Evolutionary conservation across 2,113 vertebrate genomes (phyloP), one percentile per base, ranked within the genome.

Genomic region (Tichodroma muraria): DNA sequence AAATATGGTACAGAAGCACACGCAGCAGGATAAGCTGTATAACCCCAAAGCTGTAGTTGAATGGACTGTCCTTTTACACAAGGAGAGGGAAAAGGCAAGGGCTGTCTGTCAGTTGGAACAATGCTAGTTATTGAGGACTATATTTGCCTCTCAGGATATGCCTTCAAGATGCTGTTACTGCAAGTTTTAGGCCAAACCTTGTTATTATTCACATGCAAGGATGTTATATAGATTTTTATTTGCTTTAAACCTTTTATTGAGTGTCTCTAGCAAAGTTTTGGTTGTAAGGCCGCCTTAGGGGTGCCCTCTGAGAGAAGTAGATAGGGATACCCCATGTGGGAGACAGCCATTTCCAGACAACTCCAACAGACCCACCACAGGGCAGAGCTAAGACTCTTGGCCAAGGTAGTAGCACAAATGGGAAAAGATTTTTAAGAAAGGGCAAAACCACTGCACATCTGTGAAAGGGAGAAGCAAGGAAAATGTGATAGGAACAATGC

Each of bases 241-340:
- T 89, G 15, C 7, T 85, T 85, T 82, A 42, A 59, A 60, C 6
- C 5, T 64, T 49, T 4, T 38, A 30, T 10, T 47, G 15, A 19
- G 6, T 38, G 14, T 87, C 10, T 44, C 21, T 49, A 53, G 10
- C 6, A 54, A 80, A 37, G 22, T 33, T 80, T 78, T 44, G 9
- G 8, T 69, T 77, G 12, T 60, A 45, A 84, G 44, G 2, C 16
- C 12, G 0, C 4, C 49, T 50, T 31, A 81, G 31, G 5, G 15
- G 5, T 24, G 15, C 8, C 6, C 8, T 80, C 22, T 54, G 42
- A 45, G 59, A 59, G 42, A 28, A 68, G 7, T 5, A 8, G 15
- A 15, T 1, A 1, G 30, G 18, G 8, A 31, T 66, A 12, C 7
- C 21, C 6, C 1, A 3, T 30, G 14, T 21, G 2, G 3, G 31